Percentiles rank a stretch among this genome's conserved stretches.
Evolutionary conservation across 2,113 vertebrate genomes (phyloP).

Genomic region (Kryptolebias marmoratus): DNA sequence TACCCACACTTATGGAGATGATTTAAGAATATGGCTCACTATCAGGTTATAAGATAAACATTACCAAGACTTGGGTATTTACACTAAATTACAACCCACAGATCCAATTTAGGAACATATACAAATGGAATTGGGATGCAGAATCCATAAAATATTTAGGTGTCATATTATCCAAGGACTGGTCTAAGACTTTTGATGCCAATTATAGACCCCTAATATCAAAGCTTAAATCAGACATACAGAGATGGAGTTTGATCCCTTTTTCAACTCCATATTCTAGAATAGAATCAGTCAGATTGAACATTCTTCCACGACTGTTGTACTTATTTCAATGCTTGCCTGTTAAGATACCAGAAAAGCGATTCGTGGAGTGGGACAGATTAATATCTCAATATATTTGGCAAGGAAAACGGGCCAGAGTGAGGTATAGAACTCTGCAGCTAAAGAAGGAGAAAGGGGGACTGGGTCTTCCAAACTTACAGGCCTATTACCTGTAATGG

Average conservation of each 20-base stretch:
- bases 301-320: not conserved
- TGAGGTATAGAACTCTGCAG: slow-evolving; percentile 1
- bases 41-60: too few species aligned
- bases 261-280: not conserved
- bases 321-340: slow-evolving; percentile 7
- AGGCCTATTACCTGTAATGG: not conserved
- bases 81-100: too few species aligned
- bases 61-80: too few species aligned
- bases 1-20: too few species aligned
- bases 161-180: too few species aligned
- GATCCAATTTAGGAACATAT: too few species aligned
- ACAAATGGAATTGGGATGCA: too few species aligned
- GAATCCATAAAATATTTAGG: too few species aligned
- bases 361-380: not conserved
- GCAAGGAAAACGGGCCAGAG: slow-evolving; percentile 4
- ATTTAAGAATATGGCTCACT: too few species aligned
- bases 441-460: not conserved
- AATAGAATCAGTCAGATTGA: not conserved
- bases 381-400: not conserved
- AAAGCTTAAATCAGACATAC: too few species aligned
- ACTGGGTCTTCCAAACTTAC: not conserved
- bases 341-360: not conserved
- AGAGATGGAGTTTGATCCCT: not conserved
- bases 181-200: too few species aligned
- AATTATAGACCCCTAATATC: too few species aligned